Evolutionary conservation across 1,140 invertebrate genomes (phyloP).

Genomic region (Oryctes rhinoceros): DNA sequence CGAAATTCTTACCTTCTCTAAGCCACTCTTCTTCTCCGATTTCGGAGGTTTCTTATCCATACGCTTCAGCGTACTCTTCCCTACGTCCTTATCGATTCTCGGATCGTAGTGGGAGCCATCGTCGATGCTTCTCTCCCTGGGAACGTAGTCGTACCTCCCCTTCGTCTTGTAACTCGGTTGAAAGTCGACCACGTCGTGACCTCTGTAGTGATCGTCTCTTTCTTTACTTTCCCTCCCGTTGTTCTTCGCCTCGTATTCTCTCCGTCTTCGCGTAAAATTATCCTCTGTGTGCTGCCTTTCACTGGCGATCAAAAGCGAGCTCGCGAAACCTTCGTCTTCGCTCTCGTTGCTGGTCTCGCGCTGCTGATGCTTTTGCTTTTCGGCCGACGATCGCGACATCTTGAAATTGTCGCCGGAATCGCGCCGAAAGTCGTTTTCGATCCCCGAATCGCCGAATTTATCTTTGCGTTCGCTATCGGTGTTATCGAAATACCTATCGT

Average conservation of each 20-base stretch:
- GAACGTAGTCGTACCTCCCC: slow-evolving; percentile 64
- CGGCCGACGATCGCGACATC: slow-evolving; percentile 13
- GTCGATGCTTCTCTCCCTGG: slow-evolving; percentile 69
- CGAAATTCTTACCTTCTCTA: slow-evolving; percentile 69
- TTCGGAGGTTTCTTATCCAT: slow-evolving; percentile 67
- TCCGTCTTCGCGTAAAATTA: slow-evolving; percentile 62
- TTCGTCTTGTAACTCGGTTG: slow-evolving; percentile 56
- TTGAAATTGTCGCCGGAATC: slow-evolving; percentile 68
- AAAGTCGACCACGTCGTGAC: slow-evolving; percentile 55
- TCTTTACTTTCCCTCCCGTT: slow-evolving; percentile 49
- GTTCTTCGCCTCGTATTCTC: slow-evolving; percentile 58
- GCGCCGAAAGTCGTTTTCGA: slow-evolving; percentile 78
- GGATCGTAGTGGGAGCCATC: slow-evolving; percentile 70
- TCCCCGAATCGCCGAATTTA: slow-evolving; percentile 77
- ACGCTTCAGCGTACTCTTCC: slow-evolving; percentile 59
- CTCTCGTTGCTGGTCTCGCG: slow-evolving; percentile 62
- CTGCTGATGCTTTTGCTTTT: slow-evolving; percentile 47
- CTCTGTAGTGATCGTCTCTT: slow-evolving; percentile 49
- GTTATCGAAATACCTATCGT: slow-evolving; percentile 62
- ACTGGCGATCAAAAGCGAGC: slow-evolving; percentile 70
- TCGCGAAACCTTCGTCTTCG: slow-evolving; percentile 72
- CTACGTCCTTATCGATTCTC: slow-evolving; percentile 67
- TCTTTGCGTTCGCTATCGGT: slow-evolving; percentile 66
- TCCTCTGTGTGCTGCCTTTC: slow-evolving; percentile 73
- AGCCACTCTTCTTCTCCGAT: slow-evolving; percentile 69